These are phyloP conservation scores for Beroe forskalii DNA, from an alignment of 37 sponge, comb jelly and placozoan species.

Conservation along the genomic window DNA sequence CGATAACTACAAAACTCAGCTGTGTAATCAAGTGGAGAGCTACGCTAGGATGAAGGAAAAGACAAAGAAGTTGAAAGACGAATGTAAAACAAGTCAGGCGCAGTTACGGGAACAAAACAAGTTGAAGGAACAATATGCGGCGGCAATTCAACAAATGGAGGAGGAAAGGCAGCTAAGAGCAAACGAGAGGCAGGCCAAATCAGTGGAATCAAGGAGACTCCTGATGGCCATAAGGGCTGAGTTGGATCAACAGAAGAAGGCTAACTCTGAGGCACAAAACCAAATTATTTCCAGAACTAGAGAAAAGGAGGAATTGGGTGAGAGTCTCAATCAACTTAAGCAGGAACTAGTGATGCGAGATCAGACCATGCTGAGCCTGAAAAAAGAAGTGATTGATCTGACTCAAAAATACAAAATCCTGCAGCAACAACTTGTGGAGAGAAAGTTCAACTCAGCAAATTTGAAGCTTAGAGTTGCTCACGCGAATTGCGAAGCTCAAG, in stretches of 20 bases:
- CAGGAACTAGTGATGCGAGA: not conserved
- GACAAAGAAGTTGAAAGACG: conserved; percentile 2
- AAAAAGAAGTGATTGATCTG: not conserved
- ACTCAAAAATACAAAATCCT: conserved; percentile 4
- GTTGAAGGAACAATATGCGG: not conserved
- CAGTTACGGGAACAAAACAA: not conserved
- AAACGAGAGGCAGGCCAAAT: not conserved
- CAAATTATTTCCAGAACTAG: not conserved
- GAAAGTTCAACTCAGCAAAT: not conserved
- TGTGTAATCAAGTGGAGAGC: not conserved
- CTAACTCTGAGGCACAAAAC: not conserved
- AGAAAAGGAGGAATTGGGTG: conserved; percentile 6
- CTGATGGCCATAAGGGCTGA: conserved; percentile 48
- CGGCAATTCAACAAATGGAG: not conserved
- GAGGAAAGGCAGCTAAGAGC: not conserved
- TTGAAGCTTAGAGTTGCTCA: conserved; percentile 4
- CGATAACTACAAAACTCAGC: conserved; percentile 13
- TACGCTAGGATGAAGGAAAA: not conserved
- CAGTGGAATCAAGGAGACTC: conserved; percentile 10
- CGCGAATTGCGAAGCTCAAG: not conserved
- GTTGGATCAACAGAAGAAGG: conserved; percentile 8
- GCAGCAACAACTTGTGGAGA: not conserved
- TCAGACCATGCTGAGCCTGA: not conserved
- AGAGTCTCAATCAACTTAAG: not conserved
- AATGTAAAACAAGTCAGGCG: not conserved